Percentiles rank a stretch among this genome's conserved stretches.
Conservation (phyloP, 2,888 invertebrate genomes). For the Leptothorax acervorum region DNA sequence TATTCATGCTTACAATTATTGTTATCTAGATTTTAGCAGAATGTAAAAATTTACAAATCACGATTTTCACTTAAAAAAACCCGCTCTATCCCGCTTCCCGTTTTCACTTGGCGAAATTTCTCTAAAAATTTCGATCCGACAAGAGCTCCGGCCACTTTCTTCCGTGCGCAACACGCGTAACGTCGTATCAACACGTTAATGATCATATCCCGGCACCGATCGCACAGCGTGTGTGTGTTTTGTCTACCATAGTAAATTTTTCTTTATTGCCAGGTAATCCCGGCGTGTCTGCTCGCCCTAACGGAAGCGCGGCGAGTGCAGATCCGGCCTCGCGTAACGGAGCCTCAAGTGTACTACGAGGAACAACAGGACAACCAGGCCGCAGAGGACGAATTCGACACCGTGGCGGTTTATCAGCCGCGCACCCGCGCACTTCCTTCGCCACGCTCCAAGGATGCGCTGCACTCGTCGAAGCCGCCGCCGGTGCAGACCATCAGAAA, state of each 20-base stretch:
- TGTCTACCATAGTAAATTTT: slow-evolving; percentile 20
- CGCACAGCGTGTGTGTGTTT: neutral
- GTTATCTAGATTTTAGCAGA: neutral
- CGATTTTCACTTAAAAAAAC: slow-evolving; percentile 17
- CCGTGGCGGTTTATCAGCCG: slow-evolving; percentile 79
- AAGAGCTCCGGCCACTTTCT: slow-evolving; percentile 29
- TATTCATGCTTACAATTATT: neutral
- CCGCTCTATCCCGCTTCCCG: neutral
- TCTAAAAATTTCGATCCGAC: slow-evolving; percentile 34
- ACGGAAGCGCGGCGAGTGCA: slow-evolving; percentile 84
- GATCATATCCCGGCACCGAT: neutral
- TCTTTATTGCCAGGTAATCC: slow-evolving; percentile 77
- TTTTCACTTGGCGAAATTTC: slow-evolving; percentile 34
- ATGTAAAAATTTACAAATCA: neutral
- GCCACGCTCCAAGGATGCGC: slow-evolving; percentile 87
- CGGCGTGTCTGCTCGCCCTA: slow-evolving; percentile 79
- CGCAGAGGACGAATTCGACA: slow-evolving; percentile 79
- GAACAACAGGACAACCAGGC: slow-evolving; percentile 86
- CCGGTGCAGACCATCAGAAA: slow-evolving; percentile 94
- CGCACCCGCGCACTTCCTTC: slow-evolving; percentile 84
- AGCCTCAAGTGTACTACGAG: slow-evolving; percentile 84
- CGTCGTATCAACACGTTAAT: slow-evolving; percentile 50
- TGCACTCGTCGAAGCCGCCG: slow-evolving; percentile 88
- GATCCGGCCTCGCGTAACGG: slow-evolving; percentile 85
- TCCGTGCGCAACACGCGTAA: slow-evolving; percentile 51